These are phyloP conservation scores for Centropus bengalensis DNA, from an alignment of 2,113 vertebrate genomes.

Conservation along the genomic window DNA sequence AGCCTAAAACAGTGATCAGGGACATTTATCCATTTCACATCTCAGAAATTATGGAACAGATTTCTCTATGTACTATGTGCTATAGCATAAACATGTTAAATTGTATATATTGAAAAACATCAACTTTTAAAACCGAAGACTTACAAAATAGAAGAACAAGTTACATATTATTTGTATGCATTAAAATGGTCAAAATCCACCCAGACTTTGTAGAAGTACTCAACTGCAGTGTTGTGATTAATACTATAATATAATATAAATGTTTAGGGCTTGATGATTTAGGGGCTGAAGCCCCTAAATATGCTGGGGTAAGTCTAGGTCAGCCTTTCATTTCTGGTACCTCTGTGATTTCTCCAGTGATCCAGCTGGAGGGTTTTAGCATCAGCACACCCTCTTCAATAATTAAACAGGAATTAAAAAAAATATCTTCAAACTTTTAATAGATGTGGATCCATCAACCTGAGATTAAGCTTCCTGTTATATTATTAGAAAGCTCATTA, in stretches of 20 bases:
- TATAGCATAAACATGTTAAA: background rate
- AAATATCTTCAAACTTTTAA: background rate
- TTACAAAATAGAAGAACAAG: background rate
- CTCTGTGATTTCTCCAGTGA: background rate
- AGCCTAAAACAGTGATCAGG: background rate
- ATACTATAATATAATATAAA: background rate
- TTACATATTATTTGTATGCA: background rate
- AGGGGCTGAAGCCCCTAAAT: background rate
- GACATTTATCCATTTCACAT: background rate
- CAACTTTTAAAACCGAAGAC: background rate
- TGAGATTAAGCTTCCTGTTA: background rate
- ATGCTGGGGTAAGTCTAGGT: background rate
- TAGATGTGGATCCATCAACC: background rate
- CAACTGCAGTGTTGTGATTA: background rate
- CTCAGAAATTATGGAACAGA: background rate
- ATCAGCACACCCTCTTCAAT: background rate
- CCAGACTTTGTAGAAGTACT: background rate
- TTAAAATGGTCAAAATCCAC: background rate
- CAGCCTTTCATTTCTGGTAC: background rate
- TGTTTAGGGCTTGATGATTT: rapidly evolving
- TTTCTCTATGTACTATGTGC: background rate
- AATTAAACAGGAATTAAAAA: conserved; percentile 21
- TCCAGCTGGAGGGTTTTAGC: background rate
- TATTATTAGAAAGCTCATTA: conserved; percentile 13
- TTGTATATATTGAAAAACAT: background rate